Conservation (phyloP, 2,113 vertebrate genomes). For the Erythrocercus mccallii region DNA sequence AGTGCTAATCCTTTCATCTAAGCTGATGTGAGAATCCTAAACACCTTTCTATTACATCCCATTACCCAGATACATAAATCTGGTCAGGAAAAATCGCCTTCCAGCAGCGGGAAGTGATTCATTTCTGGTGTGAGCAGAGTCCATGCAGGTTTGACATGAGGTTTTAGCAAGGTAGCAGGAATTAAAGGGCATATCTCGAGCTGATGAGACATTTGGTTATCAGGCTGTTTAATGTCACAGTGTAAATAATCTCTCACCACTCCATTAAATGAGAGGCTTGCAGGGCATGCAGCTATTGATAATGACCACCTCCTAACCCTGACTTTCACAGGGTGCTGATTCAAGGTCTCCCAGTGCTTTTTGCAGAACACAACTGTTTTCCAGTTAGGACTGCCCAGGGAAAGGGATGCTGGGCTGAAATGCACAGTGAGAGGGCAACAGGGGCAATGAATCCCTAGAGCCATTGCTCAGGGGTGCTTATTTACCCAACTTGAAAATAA, state of each 20-base stretch:
- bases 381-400: background rate
- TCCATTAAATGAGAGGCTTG: background rate
- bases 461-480: background rate
- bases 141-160: background rate
- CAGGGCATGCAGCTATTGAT: background rate
- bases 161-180: background rate
- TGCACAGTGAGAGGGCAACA: background rate
- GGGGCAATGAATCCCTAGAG: background rate
- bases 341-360: background rate
- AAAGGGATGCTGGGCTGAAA: background rate
- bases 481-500: background rate
- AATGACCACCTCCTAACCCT: background rate
- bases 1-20: background rate
- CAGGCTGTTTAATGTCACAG: background rate
- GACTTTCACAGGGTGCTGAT: background rate
- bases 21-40: background rate
- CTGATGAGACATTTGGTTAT: background rate
- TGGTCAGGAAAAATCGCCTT: background rate
- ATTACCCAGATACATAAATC: background rate
- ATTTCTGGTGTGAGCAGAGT: background rate
- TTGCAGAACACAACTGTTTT: background rate
- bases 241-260: constrained; percentile 23
- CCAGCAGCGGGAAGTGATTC: background rate
- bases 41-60: background rate
- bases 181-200: constrained; percentile 25